A percentile compares a stretch with the other conserved stretches of the same genome.
phyloP scores from a whole-genome alignment of 2,113 vertebrate species.

The Sprattus sprattus region DNA sequence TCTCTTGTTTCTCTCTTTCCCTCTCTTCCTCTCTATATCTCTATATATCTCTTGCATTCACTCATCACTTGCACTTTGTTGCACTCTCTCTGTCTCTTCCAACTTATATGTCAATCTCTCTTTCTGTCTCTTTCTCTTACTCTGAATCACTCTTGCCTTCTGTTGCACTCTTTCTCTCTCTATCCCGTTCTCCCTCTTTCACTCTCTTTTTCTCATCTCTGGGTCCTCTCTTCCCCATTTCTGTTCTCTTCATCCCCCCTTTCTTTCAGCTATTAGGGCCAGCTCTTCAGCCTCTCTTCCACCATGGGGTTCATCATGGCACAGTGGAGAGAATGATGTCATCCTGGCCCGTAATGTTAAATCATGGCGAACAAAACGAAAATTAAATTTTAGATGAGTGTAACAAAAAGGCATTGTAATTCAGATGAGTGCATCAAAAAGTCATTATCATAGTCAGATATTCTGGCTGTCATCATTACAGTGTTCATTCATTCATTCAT shows the following conservation, averaged over 20 bases:
- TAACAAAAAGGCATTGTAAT: background rate
- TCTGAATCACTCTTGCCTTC: background rate
- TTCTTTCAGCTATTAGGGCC: background rate
- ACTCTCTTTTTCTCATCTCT: background rate
- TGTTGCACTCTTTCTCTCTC: background rate
- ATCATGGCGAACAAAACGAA: background rate
- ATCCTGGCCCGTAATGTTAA: background rate
- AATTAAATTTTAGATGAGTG: background rate
- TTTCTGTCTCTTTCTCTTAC: background rate
- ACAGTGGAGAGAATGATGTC: background rate
- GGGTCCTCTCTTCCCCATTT: background rate
- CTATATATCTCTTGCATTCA: background rate
- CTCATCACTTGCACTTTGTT: background rate
- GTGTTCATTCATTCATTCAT: no score
- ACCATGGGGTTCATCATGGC: background rate
- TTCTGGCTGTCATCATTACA: no score
- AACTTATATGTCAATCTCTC: background rate
- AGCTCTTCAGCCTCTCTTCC: background rate
- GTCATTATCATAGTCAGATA: background rate
- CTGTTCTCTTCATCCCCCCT: background rate
- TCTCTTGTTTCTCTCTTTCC: background rate
- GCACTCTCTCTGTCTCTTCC: background rate
- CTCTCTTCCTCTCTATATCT: background rate
- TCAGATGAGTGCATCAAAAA: background rate
- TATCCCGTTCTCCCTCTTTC: background rate